Evolutionary conservation across 2,888 invertebrate genomes (phyloP).

Genomic region (Lasioglossum figueresi): DNA sequence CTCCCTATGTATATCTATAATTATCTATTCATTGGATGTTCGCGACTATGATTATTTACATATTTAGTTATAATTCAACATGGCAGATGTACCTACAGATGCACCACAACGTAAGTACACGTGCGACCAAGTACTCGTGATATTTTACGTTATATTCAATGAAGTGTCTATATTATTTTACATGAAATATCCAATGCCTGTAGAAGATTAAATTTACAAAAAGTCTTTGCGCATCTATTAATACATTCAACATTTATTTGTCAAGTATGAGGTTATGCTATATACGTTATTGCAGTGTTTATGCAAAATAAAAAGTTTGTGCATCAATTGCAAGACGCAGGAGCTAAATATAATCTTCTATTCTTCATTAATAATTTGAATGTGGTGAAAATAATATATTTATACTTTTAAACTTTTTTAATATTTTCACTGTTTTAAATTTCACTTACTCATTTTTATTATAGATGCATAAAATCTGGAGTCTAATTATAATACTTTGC

Average conservation of each 20-base stretch:
- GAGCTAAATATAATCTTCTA: too few species aligned
- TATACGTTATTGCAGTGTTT: neutral
- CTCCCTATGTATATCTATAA: too few species aligned
- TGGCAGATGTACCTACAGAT: conserved; percentile 82
- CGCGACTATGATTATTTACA: neutral
- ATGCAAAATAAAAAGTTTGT: too few species aligned
- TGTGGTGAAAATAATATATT: too few species aligned
- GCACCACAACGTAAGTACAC: conserved; percentile 84
- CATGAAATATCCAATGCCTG: neutral
- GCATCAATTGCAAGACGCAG: too few species aligned
- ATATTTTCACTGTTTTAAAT: too few species aligned
- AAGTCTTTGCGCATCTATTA: neutral
- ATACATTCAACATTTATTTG: neutral
- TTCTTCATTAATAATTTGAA: too few species aligned
- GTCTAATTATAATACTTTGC: too few species aligned
- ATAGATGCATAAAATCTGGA: too few species aligned
- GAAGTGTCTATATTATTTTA: neutral
- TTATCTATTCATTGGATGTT: neutral
- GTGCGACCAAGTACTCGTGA: neutral
- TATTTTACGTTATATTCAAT: conserved; percentile 24
- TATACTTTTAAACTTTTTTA: too few species aligned
- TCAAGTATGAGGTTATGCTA: conserved; percentile 33
- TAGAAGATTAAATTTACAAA: neutral
- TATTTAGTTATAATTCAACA: conserved; percentile 61
- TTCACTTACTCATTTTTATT: too few species aligned